Conservation (phyloP, 2,888 invertebrate genomes). For the Apoda limacodes region DNA sequence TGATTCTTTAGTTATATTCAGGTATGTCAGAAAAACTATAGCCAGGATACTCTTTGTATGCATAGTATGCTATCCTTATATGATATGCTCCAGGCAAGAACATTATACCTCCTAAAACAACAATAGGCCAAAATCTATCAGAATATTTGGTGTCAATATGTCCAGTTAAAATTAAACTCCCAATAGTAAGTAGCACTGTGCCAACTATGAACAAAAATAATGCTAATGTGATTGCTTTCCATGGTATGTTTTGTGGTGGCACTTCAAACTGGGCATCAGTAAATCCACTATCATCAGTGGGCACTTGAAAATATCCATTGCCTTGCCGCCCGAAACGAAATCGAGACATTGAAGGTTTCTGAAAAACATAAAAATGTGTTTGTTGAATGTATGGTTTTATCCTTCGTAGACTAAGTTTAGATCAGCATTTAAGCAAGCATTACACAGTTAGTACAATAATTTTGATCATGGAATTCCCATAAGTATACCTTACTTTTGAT, state of each 20-base stretch:
- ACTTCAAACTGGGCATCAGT: constrained; percentile 77
- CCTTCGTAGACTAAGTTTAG: too few species aligned
- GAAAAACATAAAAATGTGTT: too few species aligned
- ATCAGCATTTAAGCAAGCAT: too few species aligned
- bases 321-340: constrained; percentile 69
- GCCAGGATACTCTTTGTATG: constrained; percentile 84
- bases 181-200: constrained; percentile 78
- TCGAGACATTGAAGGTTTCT: too few species aligned
- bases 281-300: constrained; percentile 73
- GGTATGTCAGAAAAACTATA: constrained; percentile 92
- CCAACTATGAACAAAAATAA: constrained; percentile 83
- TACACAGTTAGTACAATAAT: too few species aligned
- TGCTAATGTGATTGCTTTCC: constrained; percentile 86
- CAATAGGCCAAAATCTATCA: constrained; percentile 90
- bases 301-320: constrained; percentile 72
- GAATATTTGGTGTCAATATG: constrained; percentile 86
- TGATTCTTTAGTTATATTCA: constrained; percentile 84
- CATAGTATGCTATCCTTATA: constrained; percentile 87
- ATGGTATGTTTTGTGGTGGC: constrained; percentile 80
- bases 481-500: too few species aligned
- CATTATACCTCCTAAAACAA: constrained; percentile 88
- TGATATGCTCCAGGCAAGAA: constrained; percentile 94
- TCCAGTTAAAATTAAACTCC: constrained; percentile 83
- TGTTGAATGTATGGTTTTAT: too few species aligned
- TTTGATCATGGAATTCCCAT: too few species aligned